Conservation (phyloP, 2,888 invertebrate species). For the Monopis laevigella region DNA sequence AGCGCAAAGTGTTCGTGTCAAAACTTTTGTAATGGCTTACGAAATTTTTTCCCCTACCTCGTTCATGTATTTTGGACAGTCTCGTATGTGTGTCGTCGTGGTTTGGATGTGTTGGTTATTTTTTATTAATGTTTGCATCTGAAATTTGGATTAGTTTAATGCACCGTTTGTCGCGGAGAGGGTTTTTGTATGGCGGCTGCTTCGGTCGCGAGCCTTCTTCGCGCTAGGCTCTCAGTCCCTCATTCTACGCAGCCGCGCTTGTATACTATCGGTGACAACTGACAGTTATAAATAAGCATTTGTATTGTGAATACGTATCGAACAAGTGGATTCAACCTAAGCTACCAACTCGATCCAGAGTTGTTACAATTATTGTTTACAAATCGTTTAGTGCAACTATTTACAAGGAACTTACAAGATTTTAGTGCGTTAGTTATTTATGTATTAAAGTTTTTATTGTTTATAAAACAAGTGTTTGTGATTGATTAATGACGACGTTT, state of each 20-base stretch:
- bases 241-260: constrained; percentile 18
- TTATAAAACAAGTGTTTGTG: too few relatives aligned
- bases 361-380: too few relatives aligned
- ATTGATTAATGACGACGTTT: too few relatives aligned
- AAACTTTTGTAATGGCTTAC: constrained; percentile 66
- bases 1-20: constrained; percentile 66
- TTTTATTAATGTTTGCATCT: constrained; percentile 26
- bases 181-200: constrained; percentile 40
- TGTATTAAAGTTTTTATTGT: too few relatives aligned
- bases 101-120: constrained; percentile 50
- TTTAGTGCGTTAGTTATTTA: too few relatives aligned
- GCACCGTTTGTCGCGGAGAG: constrained; percentile 41
- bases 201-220: constrained; percentile 50
- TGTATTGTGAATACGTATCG: constrained; percentile 65
- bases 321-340: constrained; percentile 42
- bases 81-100: constrained; percentile 52
- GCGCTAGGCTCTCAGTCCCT: constrained; percentile 33
- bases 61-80: constrained; percentile 58
- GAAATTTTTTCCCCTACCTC: constrained; percentile 64
- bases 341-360: constrained; percentile 36
- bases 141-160: constrained; percentile 44
- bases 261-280: constrained; percentile 61
- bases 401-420: too few relatives aligned
- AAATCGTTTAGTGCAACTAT: too few relatives aligned
- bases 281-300: constrained; percentile 68